Evolutionary conservation across 1,140 invertebrate genomes (phyloP), one percentile per base, ranked within the genome.

Genomic region (Micrasema minimum): DNA sequence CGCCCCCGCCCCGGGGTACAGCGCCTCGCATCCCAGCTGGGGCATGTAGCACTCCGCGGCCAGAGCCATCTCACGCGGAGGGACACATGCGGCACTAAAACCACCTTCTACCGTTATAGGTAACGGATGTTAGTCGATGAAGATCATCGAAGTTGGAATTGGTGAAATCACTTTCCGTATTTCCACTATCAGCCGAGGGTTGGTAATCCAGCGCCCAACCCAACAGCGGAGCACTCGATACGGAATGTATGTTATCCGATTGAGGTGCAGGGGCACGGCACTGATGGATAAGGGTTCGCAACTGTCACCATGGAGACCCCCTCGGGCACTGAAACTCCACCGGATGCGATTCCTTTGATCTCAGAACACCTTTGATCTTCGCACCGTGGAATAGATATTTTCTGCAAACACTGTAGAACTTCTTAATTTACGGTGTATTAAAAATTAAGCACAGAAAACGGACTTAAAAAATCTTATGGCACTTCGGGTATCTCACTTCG

Each of bases 11-110:
- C 59, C 45, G 46, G 66, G 35, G 26, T 59, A 64, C 38, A 41
- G 61, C 50, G 62, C 45, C 31, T 61, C 66, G 66, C 45, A 55
- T 41, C 41, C 66, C 53, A 37, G 57, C 31, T 43, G 38, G 5
- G 69, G 68, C 53, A 53, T 64, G 64, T 59, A 74, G 45, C 72
- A 62, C 62, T 74, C 72, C 11, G 68, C 68, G 43, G 72, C 72
- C 41, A 74, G 62, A 14, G 72, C 72, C 72, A 74, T 74, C 26
- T 43, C 61, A 57, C 61, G 55, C 26, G 14, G 37, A 10, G 26
- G 66, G 18, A 23, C 57, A 23, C 41, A 62, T 16, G 16, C 37
- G 43, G n/a, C n/a, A n/a, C n/a, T n/a, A n/a, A n/a, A n/a, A n/a
- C n/a, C n/a, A n/a, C n/a, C n/a, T n/a, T n/a, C n/a, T n/a, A n/a